Conservation (phyloP, 2,888 invertebrate genomes). For the Athalia rosae region DNA sequence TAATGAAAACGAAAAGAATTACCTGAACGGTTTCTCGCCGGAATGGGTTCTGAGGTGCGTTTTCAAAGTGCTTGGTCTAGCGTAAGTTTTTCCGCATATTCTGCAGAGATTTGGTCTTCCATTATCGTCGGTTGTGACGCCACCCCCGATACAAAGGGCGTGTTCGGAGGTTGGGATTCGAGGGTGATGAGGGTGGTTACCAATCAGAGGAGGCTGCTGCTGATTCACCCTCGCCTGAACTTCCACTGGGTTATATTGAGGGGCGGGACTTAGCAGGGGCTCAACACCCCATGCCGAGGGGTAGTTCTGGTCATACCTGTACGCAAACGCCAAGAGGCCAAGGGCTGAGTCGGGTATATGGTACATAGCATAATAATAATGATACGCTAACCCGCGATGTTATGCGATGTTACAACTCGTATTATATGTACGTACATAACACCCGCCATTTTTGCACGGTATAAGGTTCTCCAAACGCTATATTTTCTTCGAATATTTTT, state of each 20-base stretch:
- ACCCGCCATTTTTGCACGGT: too few relatives aligned
- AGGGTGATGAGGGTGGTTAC: conserved; percentile 71
- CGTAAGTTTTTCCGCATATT: conserved; percentile 97
- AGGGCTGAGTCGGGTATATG: conserved; percentile 8
- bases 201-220: conserved; percentile 65
- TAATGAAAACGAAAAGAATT: conserved; percentile 12
- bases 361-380: too few relatives aligned
- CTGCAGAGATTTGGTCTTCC: conserved; percentile 93
- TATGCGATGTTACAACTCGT: too few relatives aligned
- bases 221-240: conserved; percentile 70
- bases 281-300: conserved; percentile 72
- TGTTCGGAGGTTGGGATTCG: conserved; percentile 70
- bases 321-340: conserved; percentile 39
- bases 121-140: conserved; percentile 81
- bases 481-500: too few relatives aligned
- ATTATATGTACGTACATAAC: too few relatives aligned
- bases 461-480: too few relatives aligned
- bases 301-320: conserved; percentile 71
- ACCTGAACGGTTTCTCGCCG: conserved; percentile 93
- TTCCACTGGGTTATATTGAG: conserved; percentile 70
- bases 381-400: too few relatives aligned
- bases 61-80: conserved; percentile 96
- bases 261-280: conserved; percentile 72
- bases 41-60: conserved; percentile 97
- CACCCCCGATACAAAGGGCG: conserved; percentile 74